Evolutionary conservation across 30 jellyfish, hydroid and myxozoan species (phyloP).

Genomic region (Haliclystus octoradiatus): DNA sequence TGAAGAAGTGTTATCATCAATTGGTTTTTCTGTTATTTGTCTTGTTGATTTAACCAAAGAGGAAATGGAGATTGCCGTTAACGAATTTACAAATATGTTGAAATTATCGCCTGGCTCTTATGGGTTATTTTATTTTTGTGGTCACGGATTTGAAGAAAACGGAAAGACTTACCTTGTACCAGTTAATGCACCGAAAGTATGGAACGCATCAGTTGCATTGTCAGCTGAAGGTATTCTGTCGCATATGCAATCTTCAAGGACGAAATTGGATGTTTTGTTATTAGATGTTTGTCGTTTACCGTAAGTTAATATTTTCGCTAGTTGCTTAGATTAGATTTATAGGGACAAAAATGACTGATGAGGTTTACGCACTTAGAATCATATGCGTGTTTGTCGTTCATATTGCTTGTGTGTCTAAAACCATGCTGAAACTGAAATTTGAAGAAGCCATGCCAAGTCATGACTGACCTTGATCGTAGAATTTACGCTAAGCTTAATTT

Average conservation of each 20-base stretch:
- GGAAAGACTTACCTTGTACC: constrained; percentile 93
- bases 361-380: too few species aligned
- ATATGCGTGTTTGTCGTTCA: too few species aligned
- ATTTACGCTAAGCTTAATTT: too few species aligned
- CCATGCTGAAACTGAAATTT: too few species aligned
- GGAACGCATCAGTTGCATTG: constrained; percentile 63
- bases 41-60: constrained; percentile 40
- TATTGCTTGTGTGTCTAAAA: too few species aligned
- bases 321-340: too few species aligned
- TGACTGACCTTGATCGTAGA: too few species aligned
- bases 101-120: constrained; percentile 11
- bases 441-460: too few species aligned
- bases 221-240: constrained; percentile 82
- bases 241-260: constrained; percentile 55
- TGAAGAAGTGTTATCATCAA: constrained; percentile 32
- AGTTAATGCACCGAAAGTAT: constrained; percentile 51
- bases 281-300: constrained; percentile 86
- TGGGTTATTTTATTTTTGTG: constrained; percentile 79
- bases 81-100: constrained; percentile 54
- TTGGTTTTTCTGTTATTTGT: constrained; percentile 84
- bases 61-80: constrained; percentile 63
- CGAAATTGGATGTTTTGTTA: constrained; percentile 73
- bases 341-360: too few species aligned
- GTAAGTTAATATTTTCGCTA: constrained; percentile 46
- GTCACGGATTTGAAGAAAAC: constrained; percentile 88